A percentile compares a stretch with the other conserved stretches of the same genome.
Conservation (phyloP, 2,113 vertebrate genomes). For the Nymphicus hollandicus region DNA sequence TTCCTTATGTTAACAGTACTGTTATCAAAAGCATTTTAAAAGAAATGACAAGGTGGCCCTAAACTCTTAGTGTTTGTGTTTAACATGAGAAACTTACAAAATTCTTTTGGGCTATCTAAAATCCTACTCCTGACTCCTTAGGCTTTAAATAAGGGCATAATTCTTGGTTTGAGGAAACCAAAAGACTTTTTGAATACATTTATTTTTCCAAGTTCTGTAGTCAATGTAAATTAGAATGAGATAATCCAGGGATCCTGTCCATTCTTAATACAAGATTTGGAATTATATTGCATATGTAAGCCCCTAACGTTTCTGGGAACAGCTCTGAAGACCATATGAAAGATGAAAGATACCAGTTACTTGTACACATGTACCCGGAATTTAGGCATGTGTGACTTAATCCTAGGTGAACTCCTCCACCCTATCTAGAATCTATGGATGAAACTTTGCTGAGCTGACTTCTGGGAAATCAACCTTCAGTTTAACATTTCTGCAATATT, state of each 20-base stretch:
- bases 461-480: background rate
- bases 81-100: background rate
- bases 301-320: background rate
- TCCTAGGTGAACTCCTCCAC: background rate
- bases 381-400: background rate
- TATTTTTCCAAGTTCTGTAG: background rate
- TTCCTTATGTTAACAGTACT: background rate
- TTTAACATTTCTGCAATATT: background rate
- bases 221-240: background rate
- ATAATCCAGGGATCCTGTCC: background rate
- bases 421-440: background rate
- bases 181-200: background rate
- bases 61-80: background rate
- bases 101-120: background rate
- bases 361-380: background rate
- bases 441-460: background rate
- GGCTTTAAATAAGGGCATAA: background rate
- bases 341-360: background rate
- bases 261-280: background rate
- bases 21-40: background rate
- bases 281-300: background rate
- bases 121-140: background rate
- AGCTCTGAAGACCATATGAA: background rate
- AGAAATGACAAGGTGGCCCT: background rate
- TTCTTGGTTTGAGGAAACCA: background rate